Conservation (phyloP, 1,140 invertebrate genomes). For the Euborellia annulipes region DNA sequence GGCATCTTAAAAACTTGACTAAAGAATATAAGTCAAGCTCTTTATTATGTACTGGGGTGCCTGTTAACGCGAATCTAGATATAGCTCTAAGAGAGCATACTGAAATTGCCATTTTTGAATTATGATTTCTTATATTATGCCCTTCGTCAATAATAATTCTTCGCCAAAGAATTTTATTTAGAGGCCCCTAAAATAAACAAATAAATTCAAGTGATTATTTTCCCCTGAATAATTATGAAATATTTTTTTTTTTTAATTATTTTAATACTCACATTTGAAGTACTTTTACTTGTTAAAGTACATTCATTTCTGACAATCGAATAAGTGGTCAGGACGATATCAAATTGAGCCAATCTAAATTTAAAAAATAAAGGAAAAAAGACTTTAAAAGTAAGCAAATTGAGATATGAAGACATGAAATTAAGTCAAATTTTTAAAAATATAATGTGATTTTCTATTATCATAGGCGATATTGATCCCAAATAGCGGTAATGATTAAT, state of each 20-base stretch:
- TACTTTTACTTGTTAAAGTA: conserved; percentile 17
- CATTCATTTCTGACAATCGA: too few relatives aligned
- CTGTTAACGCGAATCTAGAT: conserved; percentile 74
- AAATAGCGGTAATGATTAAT: too few relatives aligned
- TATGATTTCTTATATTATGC: conserved; percentile 78
- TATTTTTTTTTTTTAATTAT: conserved; percentile 1
- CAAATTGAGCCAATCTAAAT: not conserved
- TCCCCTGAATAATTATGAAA: conserved; percentile 1
- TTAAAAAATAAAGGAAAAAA: conserved; percentile 2
- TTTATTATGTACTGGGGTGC: conserved; percentile 91
- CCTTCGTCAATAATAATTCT: conserved; percentile 87
- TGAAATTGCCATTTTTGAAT: conserved; percentile 51
- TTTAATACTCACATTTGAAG: conserved; percentile 16
- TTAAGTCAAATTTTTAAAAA: too few relatives aligned
- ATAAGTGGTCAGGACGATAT: conserved; percentile 8
- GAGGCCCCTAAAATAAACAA: conserved; percentile 27
- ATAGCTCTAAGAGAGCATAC: conserved; percentile 43
- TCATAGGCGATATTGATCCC: too few relatives aligned
- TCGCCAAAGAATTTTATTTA: conserved; percentile 58
- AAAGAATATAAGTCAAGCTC: conserved; percentile 76
- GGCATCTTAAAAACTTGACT: conserved; percentile 65
- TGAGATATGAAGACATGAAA: too few relatives aligned
- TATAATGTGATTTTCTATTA: too few relatives aligned
- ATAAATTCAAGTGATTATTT: conserved; percentile 5
- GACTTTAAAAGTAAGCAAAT: too few relatives aligned